Percentiles rank a stretch among this genome's conserved stretches.
These are phyloP conservation scores for Meda fulgida DNA, from an alignment of 2,797 vertebrate genomes.

Conservation along the genomic window DNA sequence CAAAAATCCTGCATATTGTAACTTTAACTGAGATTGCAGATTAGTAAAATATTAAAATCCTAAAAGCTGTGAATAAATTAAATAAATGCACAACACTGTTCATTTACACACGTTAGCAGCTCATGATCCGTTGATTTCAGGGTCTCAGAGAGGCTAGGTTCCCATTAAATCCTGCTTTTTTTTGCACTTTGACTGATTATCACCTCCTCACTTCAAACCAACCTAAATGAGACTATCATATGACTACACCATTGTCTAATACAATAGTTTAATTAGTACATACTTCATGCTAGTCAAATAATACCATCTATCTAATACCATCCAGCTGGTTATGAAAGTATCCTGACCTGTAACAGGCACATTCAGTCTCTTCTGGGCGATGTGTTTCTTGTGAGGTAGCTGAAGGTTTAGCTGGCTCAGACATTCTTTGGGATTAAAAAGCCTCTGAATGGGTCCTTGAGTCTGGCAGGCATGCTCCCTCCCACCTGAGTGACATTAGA, in stretches of 20 bases:
- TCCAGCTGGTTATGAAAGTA: not conserved
- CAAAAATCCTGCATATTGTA: too few relatives aligned
- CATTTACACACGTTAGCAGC: not conserved
- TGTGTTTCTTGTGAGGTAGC: slow-evolving; percentile 74
- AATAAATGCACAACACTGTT: not conserved
- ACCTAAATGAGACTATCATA: too few relatives aligned
- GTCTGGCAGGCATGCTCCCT: slow-evolving; percentile 68
- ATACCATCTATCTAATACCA: not conserved
- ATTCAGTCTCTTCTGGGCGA: slow-evolving; percentile 73
- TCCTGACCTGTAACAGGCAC: slow-evolving; percentile 77
- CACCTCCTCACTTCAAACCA: too few relatives aligned
- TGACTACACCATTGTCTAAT: too few relatives aligned
- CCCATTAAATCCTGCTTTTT: not conserved
- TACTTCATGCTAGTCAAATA: not conserved
- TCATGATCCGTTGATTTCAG: not conserved
- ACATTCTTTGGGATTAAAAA: slow-evolving; percentile 75
- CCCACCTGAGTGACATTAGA: slow-evolving; percentile 75
- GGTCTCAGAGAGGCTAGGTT: not conserved
- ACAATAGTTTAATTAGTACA: not conserved
- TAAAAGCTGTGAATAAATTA: not conserved
- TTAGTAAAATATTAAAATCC: not conserved
- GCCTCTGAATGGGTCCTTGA: slow-evolving; percentile 75
- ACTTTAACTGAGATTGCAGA: not conserved
- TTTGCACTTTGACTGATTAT: not conserved
- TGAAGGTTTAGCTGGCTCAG: slow-evolving; percentile 77